Evolutionary conservation across 2,888 invertebrate genomes (phyloP), one percentile per base, ranked within the genome.

Genomic region (Diaphora mendica): DNA sequence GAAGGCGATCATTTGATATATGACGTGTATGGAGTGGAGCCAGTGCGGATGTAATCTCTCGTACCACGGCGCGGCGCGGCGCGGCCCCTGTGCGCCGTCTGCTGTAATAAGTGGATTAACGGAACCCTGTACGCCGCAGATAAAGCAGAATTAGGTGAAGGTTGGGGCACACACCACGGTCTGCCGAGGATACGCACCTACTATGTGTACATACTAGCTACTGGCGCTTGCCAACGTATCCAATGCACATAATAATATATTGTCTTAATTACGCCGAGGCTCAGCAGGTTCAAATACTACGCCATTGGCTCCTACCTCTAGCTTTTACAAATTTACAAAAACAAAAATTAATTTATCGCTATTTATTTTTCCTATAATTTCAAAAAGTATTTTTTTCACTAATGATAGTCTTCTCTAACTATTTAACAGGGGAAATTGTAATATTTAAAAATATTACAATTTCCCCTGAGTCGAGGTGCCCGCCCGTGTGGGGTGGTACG

Each of bases 121-220:
- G 55, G 26, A 76, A 64, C 73, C 76, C 78, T 71, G 76, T 73
- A 51, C 70, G 64, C 77, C 39, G 30, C 71, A 64, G 74, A 76
- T 68, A 76, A 62, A 64, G 51, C 73, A 55, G 69, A 69, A 79
- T 72, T 75, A 70, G 74, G 71, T 77, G 82, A 78, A 82, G 82
- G 82, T 73, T 70, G 44, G 23, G 42, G 66, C 68, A 33, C 39
- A 42, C 42, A 13, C 33, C 51, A 64, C 39, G 64, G 20, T 20
- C 48, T 9, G 35, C n/a, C 51, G 51, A 62, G 62, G 26, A 17
- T 62, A 30, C 62, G n/a, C 59, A 62, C 30, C 30, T 17, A 26
- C 30, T 5, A 13, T 15, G 30, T 17, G 26, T 26, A 5, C 26
- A 13, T 3, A 15, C 44, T n/a, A 62, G 7, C 30, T 7, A 62